These are phyloP conservation scores for Plestiodon gilberti DNA, from an alignment of 2,113 vertebrate genomes.

Conservation along the genomic window DNA sequence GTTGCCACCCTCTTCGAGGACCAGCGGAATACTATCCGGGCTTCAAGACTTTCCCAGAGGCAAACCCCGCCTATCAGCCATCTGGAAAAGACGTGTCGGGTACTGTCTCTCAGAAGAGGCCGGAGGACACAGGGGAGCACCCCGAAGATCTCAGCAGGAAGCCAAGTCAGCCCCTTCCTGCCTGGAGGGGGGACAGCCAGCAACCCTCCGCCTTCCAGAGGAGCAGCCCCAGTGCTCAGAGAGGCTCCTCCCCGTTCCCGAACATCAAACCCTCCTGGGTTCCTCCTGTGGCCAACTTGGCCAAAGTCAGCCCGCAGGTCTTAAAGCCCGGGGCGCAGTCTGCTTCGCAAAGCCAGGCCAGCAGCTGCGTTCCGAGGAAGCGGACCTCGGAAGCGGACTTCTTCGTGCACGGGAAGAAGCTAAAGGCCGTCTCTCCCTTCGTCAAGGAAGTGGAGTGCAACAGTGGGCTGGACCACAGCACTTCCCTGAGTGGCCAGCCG, in stretches of 20 bases:
- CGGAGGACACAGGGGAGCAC: neutral
- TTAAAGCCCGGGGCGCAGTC: neutral
- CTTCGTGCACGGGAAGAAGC: slow-evolving; percentile 30
- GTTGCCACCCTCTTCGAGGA: slow-evolving; percentile 45
- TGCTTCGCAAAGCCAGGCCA: neutral
- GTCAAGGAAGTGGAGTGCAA: slow-evolving; percentile 5
- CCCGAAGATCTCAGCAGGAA: slow-evolving; percentile 47
- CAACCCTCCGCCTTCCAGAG: slow-evolving; percentile 60
- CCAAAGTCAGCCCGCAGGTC: slow-evolving; percentile 25
- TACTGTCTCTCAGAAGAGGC: neutral
- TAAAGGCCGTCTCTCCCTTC: slow-evolving; percentile 51
- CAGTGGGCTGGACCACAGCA: neutral
- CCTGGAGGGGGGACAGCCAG: slow-evolving; percentile 50
- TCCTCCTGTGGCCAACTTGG: slow-evolving; percentile 46
- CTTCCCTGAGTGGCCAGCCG: neutral
- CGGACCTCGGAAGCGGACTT: slow-evolving; percentile 8
- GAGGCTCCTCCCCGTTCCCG: slow-evolving; percentile 20
- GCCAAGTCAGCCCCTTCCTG: slow-evolving; percentile 25
- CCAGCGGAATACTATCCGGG: slow-evolving; percentile 61
- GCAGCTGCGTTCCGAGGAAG: neutral
- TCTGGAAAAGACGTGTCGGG: neutral
- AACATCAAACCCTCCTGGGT: slow-evolving; percentile 69
- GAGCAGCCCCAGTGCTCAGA: slow-evolving; percentile 14
- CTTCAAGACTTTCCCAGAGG: slow-evolving; percentile 57
- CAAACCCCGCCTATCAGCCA: rapidly evolving